Percentiles rank a stretch among this genome's conserved stretches.
Conservation (phyloP, 2,888 invertebrate species). For the Pristionchus fissidentatus region DNA sequence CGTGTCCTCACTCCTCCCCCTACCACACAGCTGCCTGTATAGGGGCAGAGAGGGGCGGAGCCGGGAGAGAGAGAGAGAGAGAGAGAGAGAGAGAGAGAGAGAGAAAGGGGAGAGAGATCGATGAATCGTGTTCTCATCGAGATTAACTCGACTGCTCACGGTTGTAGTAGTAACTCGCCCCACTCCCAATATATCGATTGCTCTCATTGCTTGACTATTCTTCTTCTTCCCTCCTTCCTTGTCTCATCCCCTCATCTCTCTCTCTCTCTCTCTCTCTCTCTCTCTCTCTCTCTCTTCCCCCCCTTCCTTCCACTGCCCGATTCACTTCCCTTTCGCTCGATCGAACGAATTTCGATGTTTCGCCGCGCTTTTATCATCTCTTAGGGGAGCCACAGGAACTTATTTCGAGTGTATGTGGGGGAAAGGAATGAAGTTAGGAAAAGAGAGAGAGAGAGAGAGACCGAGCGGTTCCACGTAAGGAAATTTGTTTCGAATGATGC, state of each 20-base stretch:
- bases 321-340: slow-evolving; percentile 34
- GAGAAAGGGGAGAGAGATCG: background rate
- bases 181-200: background rate
- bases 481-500: too few species aligned
- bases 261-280: slow-evolving; percentile 50
- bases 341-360: slow-evolving; percentile 37
- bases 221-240: slow-evolving; percentile 32
- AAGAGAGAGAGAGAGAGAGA: too few species aligned
- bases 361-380: slow-evolving; percentile 27
- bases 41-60: slow-evolving; percentile 32
- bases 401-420: too few species aligned
- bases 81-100: slow-evolving; percentile 11
- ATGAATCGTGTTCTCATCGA: background rate
- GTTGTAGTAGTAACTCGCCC: background rate
- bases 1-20: too few species aligned
- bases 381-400: too few species aligned
- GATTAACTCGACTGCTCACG: slow-evolving; percentile 6
- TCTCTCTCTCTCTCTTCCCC: slow-evolving; percentile 44
- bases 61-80: background rate
- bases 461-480: too few species aligned
- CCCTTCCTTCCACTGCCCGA: slow-evolving; percentile 37
- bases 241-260: slow-evolving; percentile 46
- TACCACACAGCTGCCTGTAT: slow-evolving; percentile 26
- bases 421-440: too few species aligned
- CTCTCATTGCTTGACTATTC: background rate